Base-by-base conservation (phyloP, 1,140 invertebrate genomes). In the Dermatophagoides farinae region DNA sequence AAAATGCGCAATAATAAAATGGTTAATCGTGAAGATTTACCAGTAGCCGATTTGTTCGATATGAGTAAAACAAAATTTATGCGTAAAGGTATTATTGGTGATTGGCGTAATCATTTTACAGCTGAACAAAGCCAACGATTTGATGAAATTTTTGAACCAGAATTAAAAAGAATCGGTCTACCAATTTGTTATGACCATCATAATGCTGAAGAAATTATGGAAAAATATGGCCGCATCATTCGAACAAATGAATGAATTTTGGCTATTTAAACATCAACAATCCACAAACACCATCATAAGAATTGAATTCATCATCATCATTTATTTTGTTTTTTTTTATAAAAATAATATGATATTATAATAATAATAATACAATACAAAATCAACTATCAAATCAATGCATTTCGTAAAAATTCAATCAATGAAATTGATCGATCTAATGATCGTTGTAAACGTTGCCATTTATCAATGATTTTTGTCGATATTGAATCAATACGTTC, bases 41-140 rank as follows among this genome's bases (percentile, higher is more conserved):
- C 65, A 1, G 54, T 67, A 1, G 14, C 41, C 1, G 64, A 64
- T 52, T 41, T 67, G 4, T 66, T 67, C 20, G 65, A 67, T 46
- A 62, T 65, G 62, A 54, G 38, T 8, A 40, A 61, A n/a, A 65
- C 67, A 9, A 62, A 68, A 11, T 77, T 76, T 60, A 67, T 77
- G 61, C 65, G 75, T 43, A 76, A 75, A 71, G 76, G 66, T 0
- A 77, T 82, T 71, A 79, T 87, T 31, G 86, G 86, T 0, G 85
- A 88, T 67, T 88, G 85, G 82, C 81, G 79, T 63, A 85, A 86
- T 71, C 77, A 84, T 62, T 86, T 89, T 80, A 77, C 78, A 6
- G 66, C 41, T 0, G 76, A 80, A 63, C 71, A 82, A 63, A 71
- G 74, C 23, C 62, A 74, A 25, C 75, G 75, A 65, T 87, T 89